These are phyloP conservation scores for Drosophila ironensis DNA, from an alignment of 1,140 invertebrate species.

Conservation along the genomic window DNA sequence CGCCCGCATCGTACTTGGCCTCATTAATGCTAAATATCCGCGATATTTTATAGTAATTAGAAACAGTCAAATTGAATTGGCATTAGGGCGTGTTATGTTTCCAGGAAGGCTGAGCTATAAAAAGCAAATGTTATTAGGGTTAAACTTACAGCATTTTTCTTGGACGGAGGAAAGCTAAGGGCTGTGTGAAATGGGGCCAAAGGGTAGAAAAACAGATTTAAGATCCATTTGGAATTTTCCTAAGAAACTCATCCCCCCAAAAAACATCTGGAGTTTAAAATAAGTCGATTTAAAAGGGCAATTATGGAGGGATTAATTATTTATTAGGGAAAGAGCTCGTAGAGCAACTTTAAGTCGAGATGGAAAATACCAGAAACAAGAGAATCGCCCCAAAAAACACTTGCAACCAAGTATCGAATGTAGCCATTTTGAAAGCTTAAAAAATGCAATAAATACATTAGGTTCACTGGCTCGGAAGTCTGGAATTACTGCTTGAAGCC, in stretches of 20 bases:
- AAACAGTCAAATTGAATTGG: constrained; percentile 57
- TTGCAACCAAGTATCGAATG: no score
- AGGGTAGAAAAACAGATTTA: background rate
- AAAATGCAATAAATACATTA: constrained; percentile 22
- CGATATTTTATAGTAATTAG: constrained; percentile 71
- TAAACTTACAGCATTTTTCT: constrained; percentile 19
- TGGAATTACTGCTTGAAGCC: constrained; percentile 8
- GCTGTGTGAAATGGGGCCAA: background rate
- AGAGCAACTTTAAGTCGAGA: no score
- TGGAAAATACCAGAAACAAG: no score
- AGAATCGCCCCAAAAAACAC: no score
- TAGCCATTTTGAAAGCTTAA: background rate
- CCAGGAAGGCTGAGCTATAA: constrained; percentile 22
- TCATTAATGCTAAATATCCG: constrained; percentile 62
- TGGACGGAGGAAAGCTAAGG: background rate
- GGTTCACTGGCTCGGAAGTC: constrained; percentile 34
- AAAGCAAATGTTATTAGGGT: constrained; percentile 52
- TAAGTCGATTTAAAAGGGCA: background rate
- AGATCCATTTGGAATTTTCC: constrained; percentile 9
- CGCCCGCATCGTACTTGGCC: constrained; percentile 21
- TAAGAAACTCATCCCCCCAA: background rate
- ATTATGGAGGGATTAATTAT: no score
- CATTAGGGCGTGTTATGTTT: constrained; percentile 22
- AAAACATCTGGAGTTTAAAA: background rate
- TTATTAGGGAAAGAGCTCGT: background rate